Evolutionary conservation across 1,140 invertebrate genomes (phyloP), one percentile per base, ranked within the genome.

Genomic region (Tribolium castaneum): DNA sequence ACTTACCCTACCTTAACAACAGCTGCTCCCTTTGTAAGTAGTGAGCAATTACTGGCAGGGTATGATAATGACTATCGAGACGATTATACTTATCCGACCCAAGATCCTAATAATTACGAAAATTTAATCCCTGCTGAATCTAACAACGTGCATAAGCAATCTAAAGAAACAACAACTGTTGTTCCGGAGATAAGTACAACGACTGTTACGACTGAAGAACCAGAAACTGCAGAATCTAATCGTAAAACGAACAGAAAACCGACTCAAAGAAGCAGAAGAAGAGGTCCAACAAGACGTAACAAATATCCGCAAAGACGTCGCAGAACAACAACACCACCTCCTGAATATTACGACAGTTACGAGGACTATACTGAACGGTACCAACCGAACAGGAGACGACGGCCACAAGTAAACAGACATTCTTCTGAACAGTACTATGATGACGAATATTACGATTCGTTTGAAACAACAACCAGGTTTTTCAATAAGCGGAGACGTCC

Each of bases 291-390:
- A 25, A 73, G 52, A 73, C 71, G 71, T 3, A 13, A 51, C 9
- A 73, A 52, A 14, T 73, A 73, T 30, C 16, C 71, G 1, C 71
- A 73, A 73, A 73, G 25, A 73, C 71, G 71, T 0, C 10, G 49
- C 34, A 12, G 71, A 49, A 73, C 70, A 30, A 73, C 71, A 22
- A 59, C 51, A 12, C 25, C 51, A 16, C 22, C 72, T 10, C 51
- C 50, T 16, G 22, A 75, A 4, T 75, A 75, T 19, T 75, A 75
- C n/a, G 34, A 75, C 14, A 75, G 72, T 51, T 75, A 75, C 4
- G 72, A 75, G 56, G 72, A 72, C 14, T 72, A 51, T 19, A 72
- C 70, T 4, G 50, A 72, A 19, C 1, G 70, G 14, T 72, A 72
- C 16, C 14, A 72, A 72, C 50, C 50, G 2, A 72, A 72, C 7